phyloP scores from a whole-genome alignment of 2,888 invertebrate genomes.

The Actias luna region DNA sequence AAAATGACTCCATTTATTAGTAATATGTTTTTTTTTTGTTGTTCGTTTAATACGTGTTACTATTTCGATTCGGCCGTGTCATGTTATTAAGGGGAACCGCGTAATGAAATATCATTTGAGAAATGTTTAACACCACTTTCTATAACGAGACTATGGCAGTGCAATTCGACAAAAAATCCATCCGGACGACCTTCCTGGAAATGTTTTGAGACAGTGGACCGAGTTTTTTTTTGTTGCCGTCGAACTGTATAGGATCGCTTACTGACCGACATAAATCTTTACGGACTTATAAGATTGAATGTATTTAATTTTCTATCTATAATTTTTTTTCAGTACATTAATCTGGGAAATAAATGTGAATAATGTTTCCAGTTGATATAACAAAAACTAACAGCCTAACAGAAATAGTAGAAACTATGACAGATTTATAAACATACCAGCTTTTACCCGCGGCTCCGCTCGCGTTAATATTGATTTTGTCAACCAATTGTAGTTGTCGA shows the following conservation, averaged over 20 bases:
- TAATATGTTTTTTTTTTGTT: conserved; percentile 28
- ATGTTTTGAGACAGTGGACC: conserved; percentile 17
- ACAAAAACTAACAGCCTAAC: no score
- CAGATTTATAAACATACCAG: no score
- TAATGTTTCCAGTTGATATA: no score
- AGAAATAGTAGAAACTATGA: no score
- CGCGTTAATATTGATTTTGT: no score
- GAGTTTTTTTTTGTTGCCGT: conserved; percentile 25
- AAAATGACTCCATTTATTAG: conserved; percentile 74
- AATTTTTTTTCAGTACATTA: neutral
- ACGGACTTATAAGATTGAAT: neutral
- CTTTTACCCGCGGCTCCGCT: no score
- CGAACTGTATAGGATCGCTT: conserved; percentile 8
- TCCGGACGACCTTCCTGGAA: conserved; percentile 29
- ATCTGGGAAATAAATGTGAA: neutral
- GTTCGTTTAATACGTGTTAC: conserved; percentile 18
- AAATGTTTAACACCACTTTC: conserved; percentile 50
- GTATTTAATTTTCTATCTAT: neutral
- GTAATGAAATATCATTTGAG: conserved; percentile 66
- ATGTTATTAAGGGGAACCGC: conserved; percentile 50
- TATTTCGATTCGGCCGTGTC: conserved; percentile 16
- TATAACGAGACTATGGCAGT: conserved; percentile 27
- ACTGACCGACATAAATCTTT: conserved; percentile 20
- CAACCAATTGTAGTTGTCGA: no score
- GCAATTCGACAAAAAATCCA: conserved; percentile 16